A percentile compares a stretch with the other conserved stretches of the same genome.
Evolutionary conservation across 2,888 invertebrate species (phyloP).

Genomic region (Hylaea fasciaria): DNA sequence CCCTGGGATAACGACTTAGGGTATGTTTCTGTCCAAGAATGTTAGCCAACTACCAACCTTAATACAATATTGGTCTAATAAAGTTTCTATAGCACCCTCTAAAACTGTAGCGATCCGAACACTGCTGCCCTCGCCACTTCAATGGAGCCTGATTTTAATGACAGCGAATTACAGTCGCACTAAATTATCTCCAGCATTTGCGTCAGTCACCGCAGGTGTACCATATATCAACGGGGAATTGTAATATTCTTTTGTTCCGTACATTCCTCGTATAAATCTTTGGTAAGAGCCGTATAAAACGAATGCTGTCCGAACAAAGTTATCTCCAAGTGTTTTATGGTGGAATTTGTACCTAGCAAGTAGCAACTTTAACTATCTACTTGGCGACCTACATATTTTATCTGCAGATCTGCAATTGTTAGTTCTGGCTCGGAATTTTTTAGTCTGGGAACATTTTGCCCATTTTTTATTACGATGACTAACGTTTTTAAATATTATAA

Average conservation of each 20-base stretch:
- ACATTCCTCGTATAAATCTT: conserved; percentile 63
- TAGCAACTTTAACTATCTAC: conserved; percentile 41
- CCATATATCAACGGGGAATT: conserved; percentile 52
- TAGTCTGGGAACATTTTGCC: background rate
- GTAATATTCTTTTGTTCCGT: conserved; percentile 62
- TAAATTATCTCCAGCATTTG: conserved; percentile 32
- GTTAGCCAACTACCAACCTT: too few species aligned
- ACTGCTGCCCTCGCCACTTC: conserved; percentile 11
- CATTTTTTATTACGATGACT: too few species aligned
- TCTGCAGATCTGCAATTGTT: conserved; percentile 28
- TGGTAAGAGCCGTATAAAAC: conserved; percentile 49
- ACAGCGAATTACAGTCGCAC: conserved; percentile 26
- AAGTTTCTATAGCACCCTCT: background rate
- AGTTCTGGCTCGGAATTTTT: background rate
- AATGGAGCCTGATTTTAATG: conserved; percentile 33
- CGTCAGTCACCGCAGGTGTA: conserved; percentile 53
- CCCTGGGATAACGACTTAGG: too few species aligned
- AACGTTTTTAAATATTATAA: too few species aligned
- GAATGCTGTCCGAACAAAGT: conserved; percentile 52
- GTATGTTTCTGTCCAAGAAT: too few species aligned
- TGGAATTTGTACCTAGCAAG: conserved; percentile 43
- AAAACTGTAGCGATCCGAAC: conserved; percentile 9
- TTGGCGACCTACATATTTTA: conserved; percentile 35
- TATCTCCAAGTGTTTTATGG: conserved; percentile 48
- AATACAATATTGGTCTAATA: background rate